Conservation (phyloP, 2,888 invertebrate species). For the Xanthostigma xanthostigma region DNA sequence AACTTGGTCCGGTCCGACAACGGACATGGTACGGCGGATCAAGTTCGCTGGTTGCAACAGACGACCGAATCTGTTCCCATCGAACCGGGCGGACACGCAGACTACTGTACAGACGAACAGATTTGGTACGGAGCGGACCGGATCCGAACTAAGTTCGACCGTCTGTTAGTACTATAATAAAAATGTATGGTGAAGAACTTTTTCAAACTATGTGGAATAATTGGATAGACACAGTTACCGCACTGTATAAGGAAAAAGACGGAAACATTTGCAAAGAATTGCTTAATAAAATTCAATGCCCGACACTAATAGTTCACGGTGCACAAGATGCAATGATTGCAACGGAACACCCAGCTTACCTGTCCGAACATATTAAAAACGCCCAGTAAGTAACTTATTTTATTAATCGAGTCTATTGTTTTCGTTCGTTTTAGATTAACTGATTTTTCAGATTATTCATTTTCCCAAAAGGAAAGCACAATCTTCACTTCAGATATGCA, state of each 20-base stretch:
- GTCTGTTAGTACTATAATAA: no score
- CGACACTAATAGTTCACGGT: constrained; percentile 72
- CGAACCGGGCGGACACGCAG: no score
- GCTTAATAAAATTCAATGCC: constrained; percentile 50
- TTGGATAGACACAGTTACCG: constrained; percentile 53
- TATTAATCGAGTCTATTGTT: constrained; percentile 2
- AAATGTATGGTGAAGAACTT: constrained; percentile 57
- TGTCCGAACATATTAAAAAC: constrained; percentile 47
- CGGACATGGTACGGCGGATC: no score
- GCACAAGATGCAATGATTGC: constrained; percentile 67
- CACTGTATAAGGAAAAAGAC: constrained; percentile 38
- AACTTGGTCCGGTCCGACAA: no score
- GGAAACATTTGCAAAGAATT: constrained; percentile 59
- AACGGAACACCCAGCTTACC: constrained; percentile 53
- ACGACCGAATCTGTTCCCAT: no score
- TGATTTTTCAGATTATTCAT: constrained; percentile 45
- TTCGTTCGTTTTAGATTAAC: background rate
- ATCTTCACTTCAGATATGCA: constrained; percentile 64
- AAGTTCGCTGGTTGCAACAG: no score
- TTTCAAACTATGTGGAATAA: constrained; percentile 51
- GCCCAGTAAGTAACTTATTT: constrained; percentile 41
- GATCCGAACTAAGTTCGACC: no score
- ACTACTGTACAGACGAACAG: no score
- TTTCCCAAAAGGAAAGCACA: constrained; percentile 75
- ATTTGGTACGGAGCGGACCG: no score